Base-by-base conservation (phyloP, 1,140 invertebrate species). In the Eubasilissa regina region DNA sequence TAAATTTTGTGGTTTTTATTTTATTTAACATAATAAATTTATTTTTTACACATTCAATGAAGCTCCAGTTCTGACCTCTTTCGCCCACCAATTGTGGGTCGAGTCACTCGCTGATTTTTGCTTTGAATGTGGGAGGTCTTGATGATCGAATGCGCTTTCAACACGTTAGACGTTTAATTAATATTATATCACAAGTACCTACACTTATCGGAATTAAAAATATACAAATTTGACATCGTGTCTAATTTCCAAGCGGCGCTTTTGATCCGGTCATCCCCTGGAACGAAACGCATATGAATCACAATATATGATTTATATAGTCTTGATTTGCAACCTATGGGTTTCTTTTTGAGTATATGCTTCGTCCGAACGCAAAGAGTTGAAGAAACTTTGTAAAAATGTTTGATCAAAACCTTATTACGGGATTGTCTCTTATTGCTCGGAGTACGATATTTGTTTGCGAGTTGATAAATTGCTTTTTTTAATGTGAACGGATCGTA, bases 291-390 rank as follows among this genome's bases (percentile, higher is more conserved):
- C 62, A 44, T 68, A 55, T 70, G 68, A 70, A 77, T 62, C 25
- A 51, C 13, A 68, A 51, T 25, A 9, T 17, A 68, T 68, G 68
- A 77, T 77, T 77, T 48, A 77, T 48, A 77, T 68, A 77, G 68
- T 77, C 62, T 12, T 77, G 76, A 77, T 77, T 77, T 77, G 76
- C 68, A 70, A 25, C 76, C 45, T 53, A 9, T 76, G 48, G n/a
- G 55, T 55, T 13, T 77, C 76, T n/a, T 55, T 7, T 55, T 56
- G 15, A 35, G 48, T 25, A 12, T 25, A 43, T 21, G 35, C 11
- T 35, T 10, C 25, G 7, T 3, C 35, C 10, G 1, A 25, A 25
- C 60, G 7, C 6, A 13, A 25, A 25, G 35, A 25, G 0, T 64
- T 11, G 19, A 43, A 35, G 19, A 25, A 1, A 43, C 11, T 35